phyloP scores from a whole-genome alignment of 2,113 vertebrate genomes.

The Ochotona princeps region DNA sequence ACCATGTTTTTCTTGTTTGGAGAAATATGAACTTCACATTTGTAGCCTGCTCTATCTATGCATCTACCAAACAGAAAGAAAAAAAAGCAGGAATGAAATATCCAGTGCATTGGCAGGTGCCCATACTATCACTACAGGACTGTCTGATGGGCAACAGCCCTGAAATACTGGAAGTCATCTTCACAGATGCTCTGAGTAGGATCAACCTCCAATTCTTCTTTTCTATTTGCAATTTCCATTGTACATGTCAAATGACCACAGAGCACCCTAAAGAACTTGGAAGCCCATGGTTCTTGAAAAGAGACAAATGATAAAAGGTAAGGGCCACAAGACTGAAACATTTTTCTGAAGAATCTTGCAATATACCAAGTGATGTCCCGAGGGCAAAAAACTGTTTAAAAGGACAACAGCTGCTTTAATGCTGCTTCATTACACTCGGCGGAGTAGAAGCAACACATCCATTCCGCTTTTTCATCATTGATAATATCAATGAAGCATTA shows the following conservation, averaged over 20 bases:
- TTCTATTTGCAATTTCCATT: slow-evolving; percentile 82
- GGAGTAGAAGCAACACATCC: slow-evolving; percentile 75
- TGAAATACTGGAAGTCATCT: slow-evolving; percentile 38
- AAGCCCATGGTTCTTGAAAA: slow-evolving; percentile 59
- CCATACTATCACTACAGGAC: neutral
- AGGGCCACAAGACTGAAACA: slow-evolving; percentile 65
- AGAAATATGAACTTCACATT: neutral
- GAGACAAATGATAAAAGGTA: slow-evolving; percentile 44
- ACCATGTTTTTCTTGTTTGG: neutral
- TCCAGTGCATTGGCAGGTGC: neutral
- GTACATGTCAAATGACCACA: slow-evolving; percentile 73
- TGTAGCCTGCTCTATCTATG: neutral
- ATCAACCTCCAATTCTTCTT: slow-evolving; percentile 78
- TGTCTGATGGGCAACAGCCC: slow-evolving; percentile 29
- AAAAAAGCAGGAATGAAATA: neutral
- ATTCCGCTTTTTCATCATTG: slow-evolving; percentile 83
- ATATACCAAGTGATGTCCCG: slow-evolving; percentile 69
- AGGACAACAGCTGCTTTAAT: slow-evolving; percentile 75
- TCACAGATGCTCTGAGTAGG: slow-evolving; percentile 54
- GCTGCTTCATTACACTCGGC: slow-evolving; percentile 80
- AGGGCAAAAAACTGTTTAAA: slow-evolving; percentile 47
- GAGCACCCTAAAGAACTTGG: slow-evolving; percentile 28
- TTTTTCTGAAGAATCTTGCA: slow-evolving; percentile 70
- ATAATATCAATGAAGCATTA: slow-evolving; percentile 84
- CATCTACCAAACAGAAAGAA: neutral